Conservation (phyloP, 1,140 invertebrate species). For the Drosophila sechellia region DNA sequence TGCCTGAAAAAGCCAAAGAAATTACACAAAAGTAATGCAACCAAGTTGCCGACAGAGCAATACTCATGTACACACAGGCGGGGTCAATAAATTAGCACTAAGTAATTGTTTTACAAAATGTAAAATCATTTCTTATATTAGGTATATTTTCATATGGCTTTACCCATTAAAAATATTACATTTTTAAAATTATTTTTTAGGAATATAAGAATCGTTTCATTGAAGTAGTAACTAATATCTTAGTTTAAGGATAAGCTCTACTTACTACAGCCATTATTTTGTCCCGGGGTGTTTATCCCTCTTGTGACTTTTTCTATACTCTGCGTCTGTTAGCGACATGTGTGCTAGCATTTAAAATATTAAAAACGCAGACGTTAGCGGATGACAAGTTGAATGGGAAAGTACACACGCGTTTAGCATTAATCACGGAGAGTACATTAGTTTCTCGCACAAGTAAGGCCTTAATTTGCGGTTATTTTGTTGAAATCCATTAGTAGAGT, state of each 20-base stretch:
- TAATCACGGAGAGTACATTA: slow-evolving; percentile 49
- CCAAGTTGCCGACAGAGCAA: slow-evolving; percentile 30
- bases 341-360: slow-evolving; percentile 63
- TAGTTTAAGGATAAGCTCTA: background rate
- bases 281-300: background rate
- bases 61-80: slow-evolving; percentile 1
- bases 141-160: too few relatives aligned
- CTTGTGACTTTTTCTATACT: background rate
- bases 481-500: slow-evolving; percentile 30
- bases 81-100: background rate
- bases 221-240: too few relatives aligned
- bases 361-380: slow-evolving; percentile 58
- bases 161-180: too few relatives aligned
- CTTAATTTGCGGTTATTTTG: slow-evolving; percentile 43
- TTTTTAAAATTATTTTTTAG: background rate
- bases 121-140: background rate
- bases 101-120: background rate
- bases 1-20: slow-evolving; percentile 51
- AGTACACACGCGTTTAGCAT: slow-evolving; percentile 19
- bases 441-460: slow-evolving; percentile 15
- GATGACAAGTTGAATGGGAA: slow-evolving; percentile 43
- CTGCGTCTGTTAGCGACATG: slow-evolving; percentile 32
- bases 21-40: slow-evolving; percentile 59
- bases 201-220: background rate
- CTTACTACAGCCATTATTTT: slow-evolving; percentile 6